Percentiles rank a stretch among this genome's conserved stretches.
Conservation (phyloP, 2,888 invertebrate genomes). For the Meiosimyza platycephala region DNA sequence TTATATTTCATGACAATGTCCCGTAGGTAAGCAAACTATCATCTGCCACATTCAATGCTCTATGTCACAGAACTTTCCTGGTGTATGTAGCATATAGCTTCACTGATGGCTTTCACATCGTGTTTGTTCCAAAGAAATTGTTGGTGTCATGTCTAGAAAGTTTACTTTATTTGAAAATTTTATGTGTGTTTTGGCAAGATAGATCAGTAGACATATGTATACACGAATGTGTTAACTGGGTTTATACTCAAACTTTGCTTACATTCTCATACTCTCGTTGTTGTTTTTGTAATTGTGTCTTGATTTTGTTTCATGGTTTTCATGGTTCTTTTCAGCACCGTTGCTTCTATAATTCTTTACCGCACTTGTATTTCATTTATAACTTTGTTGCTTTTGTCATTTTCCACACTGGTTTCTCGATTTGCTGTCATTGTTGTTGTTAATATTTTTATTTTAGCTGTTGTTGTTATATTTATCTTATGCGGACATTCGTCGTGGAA, state of each 20-base stretch:
- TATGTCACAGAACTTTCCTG: no score
- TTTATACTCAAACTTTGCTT: background rate
- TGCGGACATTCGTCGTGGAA: slow-evolving; percentile 35
- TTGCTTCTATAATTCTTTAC: slow-evolving; percentile 35
- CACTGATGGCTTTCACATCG: no score
- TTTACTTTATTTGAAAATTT: no score
- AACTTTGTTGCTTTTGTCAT: slow-evolving; percentile 23
- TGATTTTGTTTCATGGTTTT: slow-evolving; percentile 15
- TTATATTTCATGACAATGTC: no score
- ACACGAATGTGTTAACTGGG: slow-evolving; percentile 1
- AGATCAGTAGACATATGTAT: background rate
- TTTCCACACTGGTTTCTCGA: slow-evolving; percentile 19
- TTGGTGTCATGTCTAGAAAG: no score
- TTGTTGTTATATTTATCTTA: slow-evolving; percentile 22
- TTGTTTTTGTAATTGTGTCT: slow-evolving; percentile 3
- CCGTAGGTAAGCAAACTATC: no score
- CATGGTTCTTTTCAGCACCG: slow-evolving; percentile 23
- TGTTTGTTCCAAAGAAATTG: no score
- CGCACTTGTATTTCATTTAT: slow-evolving; percentile 37
- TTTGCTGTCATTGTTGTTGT: slow-evolving; percentile 29
- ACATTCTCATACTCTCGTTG: background rate
- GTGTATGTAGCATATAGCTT: no score
- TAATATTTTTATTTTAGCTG: slow-evolving; percentile 17
- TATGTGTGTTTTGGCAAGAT: no score
- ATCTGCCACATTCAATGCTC: no score